Base-by-base conservation (phyloP, 2,113 vertebrate genomes). In the Rhinoptilus africanus region DNA sequence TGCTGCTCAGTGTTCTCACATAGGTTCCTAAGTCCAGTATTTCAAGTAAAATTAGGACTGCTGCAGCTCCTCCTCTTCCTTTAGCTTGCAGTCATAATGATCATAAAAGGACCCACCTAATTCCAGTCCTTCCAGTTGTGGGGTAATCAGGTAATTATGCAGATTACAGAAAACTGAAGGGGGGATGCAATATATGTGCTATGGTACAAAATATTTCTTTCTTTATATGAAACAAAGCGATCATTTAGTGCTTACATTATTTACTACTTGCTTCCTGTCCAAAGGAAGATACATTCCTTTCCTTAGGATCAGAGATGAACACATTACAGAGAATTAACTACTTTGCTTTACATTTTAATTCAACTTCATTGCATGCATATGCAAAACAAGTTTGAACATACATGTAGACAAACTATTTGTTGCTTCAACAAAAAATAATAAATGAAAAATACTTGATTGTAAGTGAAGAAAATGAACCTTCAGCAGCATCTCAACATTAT, bases 61-160 rank as follows among this genome's bases (percentile, higher is more conserved):
- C 41, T 93, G 69, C 62, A 88, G 57, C 89, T 96, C 89, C 85
- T 94, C 80, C 93, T 94, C 95, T 80, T 95, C 91, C 92, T 94
- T 85, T 80, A 72, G 8, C 30, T 87, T 78, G 37, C 57, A 92
- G 82, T 92, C 85, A 83, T 88, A 88, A 56, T 76, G 74, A 92
- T 82, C 45, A 50, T 76, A 57, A 89, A 89, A 86, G 69, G 74
- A 93, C 35, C n/a, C 89, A 93, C 84, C 81, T 95, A 82, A 76
- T 96, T 96, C 96, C 93, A 89, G 94, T 94, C 75, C 84, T 91
- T 89, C 96, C 93, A 85, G 94, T 83, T 88, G 50, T 79, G 81
- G 81, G 60, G 62, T 82, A 93, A 88, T 92, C 77, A 88, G 57
- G 39, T 91, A 79, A 92, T 85, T 79, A 83, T n/a, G 28, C 57